Evolutionary conservation across 1,140 invertebrate species (phyloP), one percentile per base, ranked within the genome.

Genomic region (Ostrea edulis): DNA sequence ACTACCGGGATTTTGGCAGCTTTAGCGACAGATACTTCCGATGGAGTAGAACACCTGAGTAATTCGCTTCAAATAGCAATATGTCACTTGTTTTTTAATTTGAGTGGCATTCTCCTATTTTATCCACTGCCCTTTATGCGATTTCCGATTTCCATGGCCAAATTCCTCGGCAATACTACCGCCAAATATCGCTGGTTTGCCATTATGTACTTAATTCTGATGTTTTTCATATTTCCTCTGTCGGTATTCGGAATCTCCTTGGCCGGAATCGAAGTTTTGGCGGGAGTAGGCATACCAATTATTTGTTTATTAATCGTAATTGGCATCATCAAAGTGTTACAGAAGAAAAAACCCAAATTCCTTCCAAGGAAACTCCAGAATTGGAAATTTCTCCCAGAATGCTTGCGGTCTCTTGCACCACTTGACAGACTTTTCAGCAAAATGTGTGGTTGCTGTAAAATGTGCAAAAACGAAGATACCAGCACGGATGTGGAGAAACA

Each of bases 111-210:
- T 68, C 20, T 96, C 0, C 62, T 97, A 0, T 97, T 96, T 92
- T 97, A 96, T 91, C 95, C 96, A 0, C 94, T 97, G 51, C 96
- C 96, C 11, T 95, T 95, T 90, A 95, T 95, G 92, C 89, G 92
- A 51, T 93, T 96, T 55, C 96, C 96, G 4, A 95, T 97, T 12
- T 88, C 87, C 5, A 87, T 96, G 83, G 95, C 96, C 8, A 95
- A 95, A 89, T 91, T 92, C n/a, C 92, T 97, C 8, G 95, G 96
- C 8, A 92, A 94, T 2, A 94, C 94, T 9, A 96, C 96, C 7
- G 95, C 96, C 2, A 94, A 95, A 85, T 96, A 96, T 89, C 93
- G 96, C 35, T 96, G 96, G 96, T 96, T 97, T 92, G 95, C 96
- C 5, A 87, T 96, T 17, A 81, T 96, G 0, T 97, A 97, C 92